Percentiles rank a stretch among this genome's conserved stretches.
These are phyloP conservation scores for Mamestra brassicae DNA, from an alignment of 2,888 invertebrate species.

Conservation along the genomic window DNA sequence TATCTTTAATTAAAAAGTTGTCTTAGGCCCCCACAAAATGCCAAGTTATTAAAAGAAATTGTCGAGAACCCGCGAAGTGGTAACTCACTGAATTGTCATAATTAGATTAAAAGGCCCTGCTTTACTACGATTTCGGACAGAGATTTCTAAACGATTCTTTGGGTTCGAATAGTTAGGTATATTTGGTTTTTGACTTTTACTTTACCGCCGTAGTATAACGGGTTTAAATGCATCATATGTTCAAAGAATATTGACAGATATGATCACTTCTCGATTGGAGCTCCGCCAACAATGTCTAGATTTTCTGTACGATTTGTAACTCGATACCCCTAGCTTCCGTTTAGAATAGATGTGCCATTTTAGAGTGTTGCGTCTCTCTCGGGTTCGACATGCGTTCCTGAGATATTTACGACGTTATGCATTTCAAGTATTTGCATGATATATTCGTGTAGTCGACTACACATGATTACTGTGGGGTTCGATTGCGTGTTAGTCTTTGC, in stretches of 20 bases:
- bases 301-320: conserved; percentile 89
- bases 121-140: conserved; percentile 74
- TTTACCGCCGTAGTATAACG: conserved; percentile 65
- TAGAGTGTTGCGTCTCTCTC: conserved; percentile 83
- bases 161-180: conserved; percentile 62
- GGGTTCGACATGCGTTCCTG: conserved; percentile 83
- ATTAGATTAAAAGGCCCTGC: conserved; percentile 83
- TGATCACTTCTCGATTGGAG: conserved; percentile 90
- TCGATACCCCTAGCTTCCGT: conserved; percentile 86
- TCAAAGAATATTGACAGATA: conserved; percentile 90
- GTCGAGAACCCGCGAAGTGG: conserved; percentile 82
- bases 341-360: conserved; percentile 88
- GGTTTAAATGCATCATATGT: conserved; percentile 84
- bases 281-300: conserved; percentile 87
- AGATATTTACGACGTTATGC: conserved; percentile 84
- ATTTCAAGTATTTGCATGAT: conserved; percentile 77
- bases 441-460: conserved; percentile 67
- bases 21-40: conserved; percentile 83
- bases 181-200: conserved; percentile 68
- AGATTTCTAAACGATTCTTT: conserved; percentile 64
- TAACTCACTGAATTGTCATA: conserved; percentile 85
- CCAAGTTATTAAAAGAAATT: conserved; percentile 87
- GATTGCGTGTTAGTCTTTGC: conserved; percentile 65
- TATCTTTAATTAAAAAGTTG: conserved; percentile 90
- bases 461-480: conserved; percentile 49